Conservation (phyloP, 2,888 invertebrate genomes). For the Catotricha subobsoleta region DNA sequence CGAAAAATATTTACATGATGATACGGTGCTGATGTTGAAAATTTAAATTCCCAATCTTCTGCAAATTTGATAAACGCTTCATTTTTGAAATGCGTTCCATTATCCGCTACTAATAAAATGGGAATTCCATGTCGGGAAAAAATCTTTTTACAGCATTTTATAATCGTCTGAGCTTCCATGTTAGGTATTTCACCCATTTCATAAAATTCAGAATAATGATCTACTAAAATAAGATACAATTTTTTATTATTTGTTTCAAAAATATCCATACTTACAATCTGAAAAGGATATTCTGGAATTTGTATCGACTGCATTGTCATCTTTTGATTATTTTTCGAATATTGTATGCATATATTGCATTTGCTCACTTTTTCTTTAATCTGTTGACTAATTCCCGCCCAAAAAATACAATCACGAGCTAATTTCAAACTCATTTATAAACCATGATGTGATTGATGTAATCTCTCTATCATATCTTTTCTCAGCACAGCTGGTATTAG, state of each 20-base stretch:
- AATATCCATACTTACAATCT: slow-evolving; percentile 12
- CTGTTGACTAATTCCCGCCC: slow-evolving; percentile 10
- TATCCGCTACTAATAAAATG: slow-evolving; percentile 9
- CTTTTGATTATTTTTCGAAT: slow-evolving; percentile 5
- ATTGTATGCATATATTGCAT: background rate
- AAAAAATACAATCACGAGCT: slow-evolving; percentile 10
- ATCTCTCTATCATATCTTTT: slow-evolving; percentile 1
- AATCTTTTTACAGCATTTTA: slow-evolving; percentile 10
- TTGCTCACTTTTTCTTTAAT: background rate
- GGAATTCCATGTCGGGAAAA: slow-evolving; percentile 13
- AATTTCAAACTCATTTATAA: slow-evolving; percentile 8
- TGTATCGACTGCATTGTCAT: slow-evolving; percentile 10
- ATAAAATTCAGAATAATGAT: slow-evolving; percentile 14
- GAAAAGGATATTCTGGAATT: slow-evolving; percentile 11
- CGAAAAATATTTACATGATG: no score
- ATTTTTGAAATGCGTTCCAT: slow-evolving; percentile 11
- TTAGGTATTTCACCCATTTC: slow-evolving; percentile 11
- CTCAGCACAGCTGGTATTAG: background rate
- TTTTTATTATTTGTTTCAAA: slow-evolving; percentile 8
- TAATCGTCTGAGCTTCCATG: slow-evolving; percentile 8
- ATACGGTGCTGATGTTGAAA: slow-evolving; percentile 13
- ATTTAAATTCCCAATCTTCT: slow-evolving; percentile 13
- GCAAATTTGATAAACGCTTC: slow-evolving; percentile 10
- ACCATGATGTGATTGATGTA: slow-evolving; percentile 10
- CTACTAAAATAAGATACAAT: slow-evolving; percentile 11